Evolutionary conservation across 2,113 vertebrate genomes (phyloP), one percentile per base, ranked within the genome.

Genomic region (Puntigrus tetrazona): DNA sequence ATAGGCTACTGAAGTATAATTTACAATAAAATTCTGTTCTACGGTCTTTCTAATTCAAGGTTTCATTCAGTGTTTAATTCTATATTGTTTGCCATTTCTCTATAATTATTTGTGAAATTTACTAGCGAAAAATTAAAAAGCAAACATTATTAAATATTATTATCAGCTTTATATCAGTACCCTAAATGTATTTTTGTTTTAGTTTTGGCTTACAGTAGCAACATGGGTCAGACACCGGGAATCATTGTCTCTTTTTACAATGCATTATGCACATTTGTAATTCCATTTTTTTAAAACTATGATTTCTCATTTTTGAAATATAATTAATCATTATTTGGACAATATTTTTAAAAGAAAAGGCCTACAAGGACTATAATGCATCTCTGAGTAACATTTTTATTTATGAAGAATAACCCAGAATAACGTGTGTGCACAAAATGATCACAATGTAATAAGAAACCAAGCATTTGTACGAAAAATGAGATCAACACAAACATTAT

Each of bases 401-500:
- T 22, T 38, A 8, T 4, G 34, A 70, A 38, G 34, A n/a, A n/a
- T 70, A n/a, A 34, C 67, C 34, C 20, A 38, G 9, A 38, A n/a
- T 69, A 38, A 11, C 7, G 2, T 18, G 7, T 70, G 22, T 7
- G 11, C 22, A 43, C 22, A 43, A 25, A 43, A 43, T 43, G 2
- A 43, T 25, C n/a, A 43, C n/a, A 27, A 2, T 76, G n/a, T 18
- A 76, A n/a, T 29, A 36, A 27, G 18, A 31, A 47, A 43, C 22
- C n/a, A 25, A 13, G 20, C 78, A 34, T 43, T 18, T 31, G 47
- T 22, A 80, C 78, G 14, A 29, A 29, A 73, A 81, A 59, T 9
- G 13, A 75, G 18, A 84, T 27, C 50, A 2, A 13, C 73, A 88
- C 52, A 79, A 86, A 88, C 20, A 38, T 79, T 89, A 89, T 90